Base-by-base conservation (phyloP, 2,113 vertebrate species). In the Ammodramus savannarum region DNA sequence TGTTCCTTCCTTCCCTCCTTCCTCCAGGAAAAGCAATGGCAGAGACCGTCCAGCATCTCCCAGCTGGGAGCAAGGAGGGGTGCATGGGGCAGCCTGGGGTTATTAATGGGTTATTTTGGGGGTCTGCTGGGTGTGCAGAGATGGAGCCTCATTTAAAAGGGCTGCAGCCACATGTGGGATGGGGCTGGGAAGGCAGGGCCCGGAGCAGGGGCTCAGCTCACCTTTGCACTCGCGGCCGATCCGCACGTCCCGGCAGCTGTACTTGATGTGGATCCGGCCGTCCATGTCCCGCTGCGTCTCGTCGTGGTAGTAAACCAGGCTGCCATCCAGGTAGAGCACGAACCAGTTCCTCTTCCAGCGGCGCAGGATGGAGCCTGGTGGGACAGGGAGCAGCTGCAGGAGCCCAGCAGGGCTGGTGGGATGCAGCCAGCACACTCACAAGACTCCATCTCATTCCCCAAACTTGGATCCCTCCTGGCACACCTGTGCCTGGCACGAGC, bases 311-410 rank as follows among this genome's bases (percentile, higher is more conserved):
- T 99, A 99, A 58, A 99, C 98, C 61, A 99, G 96, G 48, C 98
- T 99, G 39, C 99, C 99, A 0, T 99, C 99, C 46, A 99, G 95
- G 99, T 99, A 99, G 8, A 99, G 97, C 49, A 99, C 98, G 4
- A 99, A 99, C 99, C 99, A 99, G 96, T 99, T 99, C 31, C 98
- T 96, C 97, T 99, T 99, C 99, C 99, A 99, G 89, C 99, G 98
- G 54, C 98, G 98, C 34, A 99, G 96, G 82, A 99, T 97, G 59
- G 98, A 98, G 89, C 98, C 99, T 99, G 96, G 4, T 0, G 1
- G 38, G 76, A 20, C 23, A 34, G 55, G 44, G 69, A 39, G 22
- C 19, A 10, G 38, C 10, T 25, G 65, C 21, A 66, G 46, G 62
- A 46, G 0, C 5, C 7, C 26, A 0, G 27, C 0, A 1, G 46